phyloP scores from a whole-genome alignment of 2,113 vertebrate genomes.

The Python bivittatus region DNA sequence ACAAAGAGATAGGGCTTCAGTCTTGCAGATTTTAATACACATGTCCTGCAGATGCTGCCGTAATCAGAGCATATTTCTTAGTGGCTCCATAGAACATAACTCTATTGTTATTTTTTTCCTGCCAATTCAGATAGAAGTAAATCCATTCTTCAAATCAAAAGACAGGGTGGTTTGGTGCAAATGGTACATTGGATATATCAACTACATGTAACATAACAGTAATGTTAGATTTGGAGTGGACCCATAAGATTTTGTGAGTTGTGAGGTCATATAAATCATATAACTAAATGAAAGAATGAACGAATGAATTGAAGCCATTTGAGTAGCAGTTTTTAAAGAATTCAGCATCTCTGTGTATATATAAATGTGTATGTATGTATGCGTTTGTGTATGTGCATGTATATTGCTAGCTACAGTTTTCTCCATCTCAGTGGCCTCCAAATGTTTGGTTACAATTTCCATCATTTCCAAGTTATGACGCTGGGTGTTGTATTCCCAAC shows the following conservation, averaged over 20 bases:
- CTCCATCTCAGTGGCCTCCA: neutral
- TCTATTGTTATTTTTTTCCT: slow-evolving; percentile 71
- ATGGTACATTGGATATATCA: slow-evolving; percentile 35
- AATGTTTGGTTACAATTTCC: neutral
- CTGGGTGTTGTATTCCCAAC: neutral
- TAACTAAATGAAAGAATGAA: neutral
- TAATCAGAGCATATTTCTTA: too few species aligned
- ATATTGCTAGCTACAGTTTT: neutral
- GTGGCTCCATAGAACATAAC: slow-evolving; percentile 64
- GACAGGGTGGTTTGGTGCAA: slow-evolving; percentile 48
- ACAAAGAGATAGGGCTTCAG: too few species aligned
- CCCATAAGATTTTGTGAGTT: slow-evolving; percentile 21
- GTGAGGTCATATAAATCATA: neutral
- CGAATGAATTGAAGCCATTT: neutral
- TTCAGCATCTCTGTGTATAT: slow-evolving; percentile 8
- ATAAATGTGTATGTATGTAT: neutral
- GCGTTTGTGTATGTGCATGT: neutral
- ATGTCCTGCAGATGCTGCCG: too few species aligned
- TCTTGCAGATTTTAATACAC: too few species aligned
- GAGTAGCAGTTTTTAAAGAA: slow-evolving; percentile 42
- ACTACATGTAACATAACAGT: slow-evolving; percentile 36
- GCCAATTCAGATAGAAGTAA: slow-evolving; percentile 35
- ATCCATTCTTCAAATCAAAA: slow-evolving; percentile 37
- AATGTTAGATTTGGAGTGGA: slow-evolving; percentile 53
- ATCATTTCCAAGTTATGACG: neutral